Evolutionary conservation across 2,113 vertebrate species (phyloP).

Genomic region (Xenopus borealis): DNA sequence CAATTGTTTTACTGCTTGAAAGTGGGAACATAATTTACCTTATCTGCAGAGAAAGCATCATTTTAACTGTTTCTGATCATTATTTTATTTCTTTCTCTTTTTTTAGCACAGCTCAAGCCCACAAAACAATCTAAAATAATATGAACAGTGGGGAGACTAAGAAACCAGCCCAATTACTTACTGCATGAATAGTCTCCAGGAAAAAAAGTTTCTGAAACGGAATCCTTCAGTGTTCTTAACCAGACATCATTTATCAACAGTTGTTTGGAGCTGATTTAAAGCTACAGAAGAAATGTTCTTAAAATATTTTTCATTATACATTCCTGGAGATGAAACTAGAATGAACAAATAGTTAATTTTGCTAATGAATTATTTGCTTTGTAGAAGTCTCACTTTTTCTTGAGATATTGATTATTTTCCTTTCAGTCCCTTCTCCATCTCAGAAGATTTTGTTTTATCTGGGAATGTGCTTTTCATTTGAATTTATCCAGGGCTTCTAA

Average conservation of each 20-base stretch:
- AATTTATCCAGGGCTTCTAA: slow-evolving; percentile 56
- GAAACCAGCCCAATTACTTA: too few species aligned
- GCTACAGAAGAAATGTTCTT: not conserved
- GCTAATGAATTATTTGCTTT: slow-evolving; percentile 48
- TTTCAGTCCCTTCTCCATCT: slow-evolving; percentile 53
- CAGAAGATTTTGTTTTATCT: slow-evolving; percentile 55
- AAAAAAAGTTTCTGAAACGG: too few species aligned
- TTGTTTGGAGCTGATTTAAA: too few species aligned
- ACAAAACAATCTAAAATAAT: too few species aligned
- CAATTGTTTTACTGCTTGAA: not conserved
- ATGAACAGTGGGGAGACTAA: too few species aligned
- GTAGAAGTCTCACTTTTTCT: slow-evolving; percentile 56
- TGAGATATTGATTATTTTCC: slow-evolving; percentile 33
- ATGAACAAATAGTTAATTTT: slow-evolving; percentile 13
- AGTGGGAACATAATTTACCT: not conserved
- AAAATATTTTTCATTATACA: slow-evolving; percentile 8
- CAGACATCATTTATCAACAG: too few species aligned
- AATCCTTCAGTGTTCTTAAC: too few species aligned
- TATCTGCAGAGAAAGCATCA: slow-evolving; percentile 13
- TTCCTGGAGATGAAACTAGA: not conserved
- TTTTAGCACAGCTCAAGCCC: too few species aligned
- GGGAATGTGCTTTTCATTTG: slow-evolving; percentile 56
- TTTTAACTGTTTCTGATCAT: slow-evolving; percentile 19
- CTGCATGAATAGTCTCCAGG: too few species aligned
- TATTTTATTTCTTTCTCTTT: slow-evolving; percentile 1